A percentile compares a stretch with the other conserved stretches of the same genome.
These are phyloP conservation scores for Botrylloides violaceus DNA, from an alignment of 23 tunicate species.

Conservation along the genomic window DNA sequence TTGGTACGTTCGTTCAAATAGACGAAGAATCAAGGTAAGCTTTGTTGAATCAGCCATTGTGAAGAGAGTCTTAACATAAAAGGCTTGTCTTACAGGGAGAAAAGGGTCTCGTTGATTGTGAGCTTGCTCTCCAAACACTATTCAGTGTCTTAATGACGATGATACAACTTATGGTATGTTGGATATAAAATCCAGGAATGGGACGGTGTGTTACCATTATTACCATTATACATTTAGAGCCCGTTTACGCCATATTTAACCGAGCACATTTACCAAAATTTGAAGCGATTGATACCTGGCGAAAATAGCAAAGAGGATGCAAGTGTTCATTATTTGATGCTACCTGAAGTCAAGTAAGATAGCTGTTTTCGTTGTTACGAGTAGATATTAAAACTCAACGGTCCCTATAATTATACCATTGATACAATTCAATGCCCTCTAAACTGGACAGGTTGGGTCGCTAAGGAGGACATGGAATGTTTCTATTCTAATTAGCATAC, in stretches of 20 bases:
- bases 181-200: too few species aligned
- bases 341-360: slow-evolving; percentile 70
- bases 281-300: slow-evolving; percentile 46
- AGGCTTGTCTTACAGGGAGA: slow-evolving; percentile 68
- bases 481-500: too few species aligned
- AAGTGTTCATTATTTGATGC: slow-evolving; percentile 83
- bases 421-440: too few species aligned
- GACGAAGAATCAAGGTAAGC: slow-evolving; percentile 69
- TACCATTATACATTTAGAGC: too few species aligned
- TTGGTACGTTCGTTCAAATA: slow-evolving; percentile 98
- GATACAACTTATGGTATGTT: slow-evolving; percentile 56
- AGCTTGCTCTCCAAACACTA: slow-evolving; percentile 71
- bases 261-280: slow-evolving; percentile 94
- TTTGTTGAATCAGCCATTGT: not conserved
- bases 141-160: slow-evolving; percentile 82
- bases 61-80: too few species aligned
- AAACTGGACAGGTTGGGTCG: too few species aligned
- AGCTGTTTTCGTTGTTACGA: too few species aligned
- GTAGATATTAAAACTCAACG: too few species aligned
- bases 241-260: slow-evolving; percentile 97
- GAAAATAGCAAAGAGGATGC: slow-evolving; percentile 25
- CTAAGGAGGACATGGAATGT: too few species aligned
- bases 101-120: slow-evolving; percentile 85
- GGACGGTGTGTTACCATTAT: too few species aligned
- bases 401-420: too few species aligned